Evolutionary conservation across 2,113 vertebrate species (phyloP).

Genomic region (Passer domesticus): DNA sequence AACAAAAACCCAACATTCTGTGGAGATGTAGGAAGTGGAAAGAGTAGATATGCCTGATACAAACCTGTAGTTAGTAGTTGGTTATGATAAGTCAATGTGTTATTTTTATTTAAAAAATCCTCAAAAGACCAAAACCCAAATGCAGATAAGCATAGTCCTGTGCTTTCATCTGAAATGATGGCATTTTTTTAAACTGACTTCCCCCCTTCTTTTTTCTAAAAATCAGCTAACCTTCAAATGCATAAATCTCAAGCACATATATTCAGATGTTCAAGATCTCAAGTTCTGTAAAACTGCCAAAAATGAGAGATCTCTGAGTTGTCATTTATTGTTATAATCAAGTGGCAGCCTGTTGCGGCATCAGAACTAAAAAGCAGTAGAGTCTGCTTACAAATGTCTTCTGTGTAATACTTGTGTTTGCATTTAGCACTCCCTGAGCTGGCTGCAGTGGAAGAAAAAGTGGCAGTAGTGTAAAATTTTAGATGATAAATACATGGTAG

Average conservation of each 20-base stretch:
- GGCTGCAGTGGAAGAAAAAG: background rate
- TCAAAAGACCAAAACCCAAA: background rate
- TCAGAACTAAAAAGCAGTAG: background rate
- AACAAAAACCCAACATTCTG: rapidly evolving
- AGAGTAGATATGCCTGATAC: background rate
- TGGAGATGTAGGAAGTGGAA: background rate
- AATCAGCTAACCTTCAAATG: background rate
- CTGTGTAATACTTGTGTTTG: background rate
- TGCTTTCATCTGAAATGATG: background rate
- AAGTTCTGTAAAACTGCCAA: background rate
- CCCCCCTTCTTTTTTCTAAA: background rate
- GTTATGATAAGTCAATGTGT: background rate
- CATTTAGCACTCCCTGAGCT: background rate
- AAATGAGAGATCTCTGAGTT: background rate
- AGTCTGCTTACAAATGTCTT: background rate
- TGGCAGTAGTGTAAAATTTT: background rate
- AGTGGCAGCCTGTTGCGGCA: background rate
- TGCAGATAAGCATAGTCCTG: background rate
- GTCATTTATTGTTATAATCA: background rate
- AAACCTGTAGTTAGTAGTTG: background rate
- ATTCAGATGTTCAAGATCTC: background rate
- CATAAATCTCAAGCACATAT: background rate
- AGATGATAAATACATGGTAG: background rate
- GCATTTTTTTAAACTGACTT: background rate
- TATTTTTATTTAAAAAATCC: background rate